Evolutionary conservation across 2,888 invertebrate species (phyloP).

Genomic region (Oscheius sp.): DNA sequence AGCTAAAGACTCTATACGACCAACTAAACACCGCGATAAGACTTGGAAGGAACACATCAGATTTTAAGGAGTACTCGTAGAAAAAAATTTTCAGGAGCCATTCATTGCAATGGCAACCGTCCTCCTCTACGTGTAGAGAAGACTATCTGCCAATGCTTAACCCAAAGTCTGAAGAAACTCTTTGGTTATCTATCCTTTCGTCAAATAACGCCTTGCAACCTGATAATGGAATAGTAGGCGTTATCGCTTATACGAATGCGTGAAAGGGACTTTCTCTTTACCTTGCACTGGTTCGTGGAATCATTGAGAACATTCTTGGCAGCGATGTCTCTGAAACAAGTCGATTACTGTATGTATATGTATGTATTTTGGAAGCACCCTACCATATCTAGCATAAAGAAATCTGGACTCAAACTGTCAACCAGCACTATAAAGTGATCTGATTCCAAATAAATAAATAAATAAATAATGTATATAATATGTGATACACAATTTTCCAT

Average conservation of each 20-base stretch:
- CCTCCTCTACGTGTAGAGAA: constrained; percentile 64
- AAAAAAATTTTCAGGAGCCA: constrained; percentile 60
- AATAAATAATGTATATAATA: no score
- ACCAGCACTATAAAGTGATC: no score
- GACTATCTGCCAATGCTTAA: constrained; percentile 60
- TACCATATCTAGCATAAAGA: no score
- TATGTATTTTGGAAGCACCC: no score
- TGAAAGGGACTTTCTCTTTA: background rate
- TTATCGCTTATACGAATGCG: background rate
- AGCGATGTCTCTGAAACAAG: constrained; percentile 54
- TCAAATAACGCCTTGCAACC: background rate
- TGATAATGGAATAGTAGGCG: background rate
- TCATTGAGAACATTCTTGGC: constrained; percentile 62
- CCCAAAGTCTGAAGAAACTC: constrained; percentile 54
- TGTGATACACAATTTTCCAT: no score
- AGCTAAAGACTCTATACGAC: constrained; percentile 62
- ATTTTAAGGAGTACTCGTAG: constrained; percentile 62
- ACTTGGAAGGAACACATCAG: constrained; percentile 55
- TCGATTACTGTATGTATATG: background rate
- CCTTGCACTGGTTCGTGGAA: constrained; percentile 53
- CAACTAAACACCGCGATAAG: constrained; percentile 41
- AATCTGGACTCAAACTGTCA: no score
- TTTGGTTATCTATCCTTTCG: background rate
- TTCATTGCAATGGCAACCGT: constrained; percentile 63
- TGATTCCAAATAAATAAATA: no score